Percentiles rank a stretch among this genome's conserved stretches.
Conservation (phyloP, 92 coral and sea anemone genomes). For the Montipora capitata region DNA sequence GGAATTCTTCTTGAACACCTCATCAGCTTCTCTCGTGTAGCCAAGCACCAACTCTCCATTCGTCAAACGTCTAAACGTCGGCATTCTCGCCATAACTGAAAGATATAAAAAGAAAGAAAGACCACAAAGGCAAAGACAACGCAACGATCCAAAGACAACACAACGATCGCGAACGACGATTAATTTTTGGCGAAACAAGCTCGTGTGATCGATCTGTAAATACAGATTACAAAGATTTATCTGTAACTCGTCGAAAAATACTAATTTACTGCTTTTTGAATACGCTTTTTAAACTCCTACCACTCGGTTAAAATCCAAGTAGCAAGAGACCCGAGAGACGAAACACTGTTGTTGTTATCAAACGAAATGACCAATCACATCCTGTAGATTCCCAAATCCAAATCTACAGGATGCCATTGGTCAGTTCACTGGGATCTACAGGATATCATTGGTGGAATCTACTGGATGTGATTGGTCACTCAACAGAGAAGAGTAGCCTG, state of each 20-base stretch:
- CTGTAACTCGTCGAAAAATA: background rate
- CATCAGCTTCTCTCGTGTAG: constrained; percentile 40
- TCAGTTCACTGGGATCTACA: no score
- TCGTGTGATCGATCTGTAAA: background rate
- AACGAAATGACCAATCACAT: background rate
- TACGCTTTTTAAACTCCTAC: background rate
- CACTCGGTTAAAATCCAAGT: no score
- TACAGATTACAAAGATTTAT: background rate
- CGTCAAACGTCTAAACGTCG: constrained; percentile 41
- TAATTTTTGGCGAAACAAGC: background rate
- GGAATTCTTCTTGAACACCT: constrained; percentile 20
- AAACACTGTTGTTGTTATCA: background rate
- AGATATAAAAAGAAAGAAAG: background rate
- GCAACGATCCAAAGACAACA: background rate
- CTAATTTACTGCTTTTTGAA: background rate
- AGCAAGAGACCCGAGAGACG: no score
- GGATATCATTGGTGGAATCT: background rate
- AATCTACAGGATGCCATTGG: no score
- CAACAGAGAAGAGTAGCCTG: no score
- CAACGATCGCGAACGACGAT: background rate
- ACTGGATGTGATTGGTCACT: constrained; percentile 27
- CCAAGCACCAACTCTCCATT: constrained; percentile 9
- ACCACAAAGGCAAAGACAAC: background rate
- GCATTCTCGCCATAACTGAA: background rate
- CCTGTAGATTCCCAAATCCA: background rate